Percentiles rank a stretch among this genome's conserved stretches.
These are phyloP conservation scores for Ips nitidus DNA, from an alignment of 1,140 invertebrate genomes.

Conservation along the genomic window DNA sequence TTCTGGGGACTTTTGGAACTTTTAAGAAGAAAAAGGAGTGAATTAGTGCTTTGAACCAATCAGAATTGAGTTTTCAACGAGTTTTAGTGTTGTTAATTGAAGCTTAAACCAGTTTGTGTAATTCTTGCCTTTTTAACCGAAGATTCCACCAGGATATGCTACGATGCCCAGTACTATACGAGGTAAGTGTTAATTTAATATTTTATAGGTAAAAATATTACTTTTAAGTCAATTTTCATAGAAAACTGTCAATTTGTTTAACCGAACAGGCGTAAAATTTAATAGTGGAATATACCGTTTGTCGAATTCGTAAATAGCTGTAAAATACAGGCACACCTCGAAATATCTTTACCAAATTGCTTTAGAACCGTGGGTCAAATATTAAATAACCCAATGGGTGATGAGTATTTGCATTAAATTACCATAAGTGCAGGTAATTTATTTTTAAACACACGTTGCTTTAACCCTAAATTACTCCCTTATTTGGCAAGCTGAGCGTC, in stretches of 20 bases:
- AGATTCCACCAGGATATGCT: conserved; percentile 40
- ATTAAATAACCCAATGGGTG: conserved; percentile 5
- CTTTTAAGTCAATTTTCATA: background rate
- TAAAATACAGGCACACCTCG: conserved; percentile 5
- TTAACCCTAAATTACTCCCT: too few species aligned
- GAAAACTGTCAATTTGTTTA: background rate
- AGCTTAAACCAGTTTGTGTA: too few species aligned
- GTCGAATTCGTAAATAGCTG: conserved; percentile 6
- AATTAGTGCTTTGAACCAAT: background rate
- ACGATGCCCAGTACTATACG: conserved; percentile 52
- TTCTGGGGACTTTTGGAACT: conserved; percentile 39
- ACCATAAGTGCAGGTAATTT: background rate
- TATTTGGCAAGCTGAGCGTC: too few species aligned
- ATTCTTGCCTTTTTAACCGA: background rate
- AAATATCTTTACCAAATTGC: conserved; percentile 10
- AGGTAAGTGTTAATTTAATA: conserved; percentile 42
- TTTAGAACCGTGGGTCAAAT: conserved; percentile 5
- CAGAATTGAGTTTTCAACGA: too few species aligned
- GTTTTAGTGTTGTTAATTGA: too few species aligned
- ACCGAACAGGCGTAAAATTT: background rate
- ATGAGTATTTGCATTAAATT: conserved; percentile 2
- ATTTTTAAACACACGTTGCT: background rate
- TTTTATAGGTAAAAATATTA: too few species aligned
- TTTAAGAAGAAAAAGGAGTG: conserved; percentile 44
- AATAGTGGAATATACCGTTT: conserved; percentile 9